phyloP scores from a whole-genome alignment of 2,797 vertebrate species.

The Poecilia gillii region DNA sequence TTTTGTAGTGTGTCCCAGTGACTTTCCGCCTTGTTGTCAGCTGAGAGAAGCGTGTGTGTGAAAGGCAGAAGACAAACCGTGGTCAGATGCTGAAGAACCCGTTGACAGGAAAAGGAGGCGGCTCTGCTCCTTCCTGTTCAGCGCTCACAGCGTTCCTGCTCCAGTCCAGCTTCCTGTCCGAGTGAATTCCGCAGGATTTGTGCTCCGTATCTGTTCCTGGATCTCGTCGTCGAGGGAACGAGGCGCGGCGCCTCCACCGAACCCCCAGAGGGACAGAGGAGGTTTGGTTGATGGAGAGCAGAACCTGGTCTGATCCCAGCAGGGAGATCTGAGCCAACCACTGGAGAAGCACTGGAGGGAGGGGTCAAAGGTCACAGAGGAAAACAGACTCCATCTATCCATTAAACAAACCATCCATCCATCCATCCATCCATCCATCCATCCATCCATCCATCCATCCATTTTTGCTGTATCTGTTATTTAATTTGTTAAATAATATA shows the following conservation, averaged over 20 bases:
- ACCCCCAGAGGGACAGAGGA: background rate
- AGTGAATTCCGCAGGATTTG: conserved; percentile 10
- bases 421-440: background rate
- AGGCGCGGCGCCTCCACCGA: conserved; percentile 1
- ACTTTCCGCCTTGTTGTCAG: background rate
- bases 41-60: background rate
- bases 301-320: background rate
- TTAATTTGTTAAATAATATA: background rate
- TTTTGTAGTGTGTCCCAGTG: too few relatives aligned
- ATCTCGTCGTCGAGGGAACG: conserved; percentile 3
- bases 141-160: background rate
- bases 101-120: conserved; percentile 19
- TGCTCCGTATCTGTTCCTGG: conserved; percentile 4
- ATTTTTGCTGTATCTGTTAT: background rate
- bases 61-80: background rate
- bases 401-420: background rate
- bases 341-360: background rate
- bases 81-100: background rate
- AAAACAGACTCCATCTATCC: background rate
- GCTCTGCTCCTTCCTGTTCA: conserved; percentile 4
- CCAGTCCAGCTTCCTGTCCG: conserved; percentile 2
- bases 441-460: too few relatives aligned
- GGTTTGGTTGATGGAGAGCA: background rate
- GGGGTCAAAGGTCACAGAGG: background rate
- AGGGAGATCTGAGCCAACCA: background rate